Percentiles rank a stretch among this genome's conserved stretches.
phyloP scores from a whole-genome alignment of 2,797 vertebrate species.

The Amblyopsis hoosieri region DNA sequence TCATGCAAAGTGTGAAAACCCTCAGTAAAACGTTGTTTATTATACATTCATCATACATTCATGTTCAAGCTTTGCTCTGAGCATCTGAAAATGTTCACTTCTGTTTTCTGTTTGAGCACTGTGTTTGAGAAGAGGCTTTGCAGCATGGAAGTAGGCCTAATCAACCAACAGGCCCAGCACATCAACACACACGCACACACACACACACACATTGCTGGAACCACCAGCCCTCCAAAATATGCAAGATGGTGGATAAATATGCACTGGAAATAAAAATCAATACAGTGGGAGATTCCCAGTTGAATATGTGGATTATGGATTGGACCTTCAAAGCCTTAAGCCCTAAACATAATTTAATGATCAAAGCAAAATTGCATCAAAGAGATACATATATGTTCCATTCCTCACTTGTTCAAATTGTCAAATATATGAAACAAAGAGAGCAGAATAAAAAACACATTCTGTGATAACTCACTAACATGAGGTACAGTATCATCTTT shows the following conservation, averaged over 20 bases:
- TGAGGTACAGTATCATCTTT: too few relatives aligned
- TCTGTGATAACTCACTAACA: too few relatives aligned
- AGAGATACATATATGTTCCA: background rate
- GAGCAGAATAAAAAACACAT: too few relatives aligned
- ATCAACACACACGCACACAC: conserved; percentile 4
- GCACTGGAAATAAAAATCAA: too few relatives aligned
- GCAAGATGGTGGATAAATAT: background rate
- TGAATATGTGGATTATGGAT: background rate
- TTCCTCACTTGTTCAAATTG: background rate
- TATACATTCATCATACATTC: too few relatives aligned
- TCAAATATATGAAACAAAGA: background rate
- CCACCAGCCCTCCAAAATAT: conserved; percentile 9
- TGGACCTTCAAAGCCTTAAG: background rate
- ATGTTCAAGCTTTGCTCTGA: too few relatives aligned
- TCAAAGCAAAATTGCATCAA: background rate
- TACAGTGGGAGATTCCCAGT: too few relatives aligned
- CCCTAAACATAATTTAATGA: background rate
- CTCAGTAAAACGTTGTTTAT: too few relatives aligned
- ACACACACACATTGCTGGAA: conserved; percentile 14
- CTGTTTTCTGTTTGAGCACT: conserved; percentile 27
- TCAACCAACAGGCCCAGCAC: conserved; percentile 23
- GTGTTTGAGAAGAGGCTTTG: conserved; percentile 41
- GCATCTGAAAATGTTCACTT: conserved; percentile 2
- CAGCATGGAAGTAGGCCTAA: conserved; percentile 25
- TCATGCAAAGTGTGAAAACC: too few relatives aligned